Evolutionary conservation across 1,140 invertebrate species (phyloP).

Genomic region (Gonioctena quinquepunctata): DNA sequence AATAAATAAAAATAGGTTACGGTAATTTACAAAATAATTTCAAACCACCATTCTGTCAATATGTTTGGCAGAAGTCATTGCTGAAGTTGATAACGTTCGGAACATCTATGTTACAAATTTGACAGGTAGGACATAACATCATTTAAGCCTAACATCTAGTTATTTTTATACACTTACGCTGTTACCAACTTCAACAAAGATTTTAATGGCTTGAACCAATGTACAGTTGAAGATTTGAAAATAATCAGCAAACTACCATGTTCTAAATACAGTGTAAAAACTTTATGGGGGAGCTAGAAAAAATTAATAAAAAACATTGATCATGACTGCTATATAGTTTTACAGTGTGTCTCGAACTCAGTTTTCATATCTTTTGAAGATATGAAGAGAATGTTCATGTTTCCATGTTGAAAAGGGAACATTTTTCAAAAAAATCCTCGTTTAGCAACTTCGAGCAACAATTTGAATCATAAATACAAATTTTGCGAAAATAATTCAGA

Average conservation of each 20-base stretch:
- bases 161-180: neutral
- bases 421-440: too few species aligned
- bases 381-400: too few species aligned
- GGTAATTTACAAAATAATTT: neutral
- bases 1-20: conserved; percentile 33
- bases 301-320: neutral
- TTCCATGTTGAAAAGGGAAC: too few species aligned
- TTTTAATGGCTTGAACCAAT: neutral
- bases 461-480: too few species aligned
- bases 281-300: neutral
- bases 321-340: neutral
- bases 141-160: neutral
- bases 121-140: neutral
- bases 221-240: neutral
- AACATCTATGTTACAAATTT: neutral
- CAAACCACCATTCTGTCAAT: neutral
- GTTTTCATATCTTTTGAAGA: too few species aligned
- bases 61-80: neutral
- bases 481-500: too few species aligned
- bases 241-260: neutral
- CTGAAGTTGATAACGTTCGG: neutral
- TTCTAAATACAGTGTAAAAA: neutral
- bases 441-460: too few species aligned
- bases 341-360: too few species aligned
- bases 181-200: neutral